phyloP scores from a whole-genome alignment of 1,140 invertebrate genomes.

The Drosophila burlai region DNA sequence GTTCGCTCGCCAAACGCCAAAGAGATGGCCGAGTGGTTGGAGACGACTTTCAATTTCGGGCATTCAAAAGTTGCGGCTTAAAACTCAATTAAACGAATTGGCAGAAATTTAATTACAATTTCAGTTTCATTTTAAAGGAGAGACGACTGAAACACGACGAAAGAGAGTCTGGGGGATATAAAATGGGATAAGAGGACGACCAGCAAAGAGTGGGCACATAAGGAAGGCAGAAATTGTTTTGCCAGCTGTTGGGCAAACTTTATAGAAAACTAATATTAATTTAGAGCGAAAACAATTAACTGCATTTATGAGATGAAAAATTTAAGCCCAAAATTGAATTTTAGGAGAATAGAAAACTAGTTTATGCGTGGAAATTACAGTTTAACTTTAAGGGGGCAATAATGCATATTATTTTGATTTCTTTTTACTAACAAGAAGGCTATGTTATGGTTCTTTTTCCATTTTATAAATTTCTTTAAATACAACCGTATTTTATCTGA shows the following conservation, averaged over 20 bases:
- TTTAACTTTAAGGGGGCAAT: too few relatives aligned
- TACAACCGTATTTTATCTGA: too few relatives aligned
- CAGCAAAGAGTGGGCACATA: background rate
- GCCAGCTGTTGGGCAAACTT: slow-evolving; percentile 52
- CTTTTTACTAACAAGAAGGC: too few relatives aligned
- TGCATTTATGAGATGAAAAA: slow-evolving; percentile 15
- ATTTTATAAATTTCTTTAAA: too few relatives aligned
- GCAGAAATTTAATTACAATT: slow-evolving; percentile 79
- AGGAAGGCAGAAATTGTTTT: slow-evolving; percentile 19
- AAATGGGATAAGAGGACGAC: background rate
- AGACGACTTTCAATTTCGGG: slow-evolving; percentile 61
- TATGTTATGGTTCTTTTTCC: too few relatives aligned
- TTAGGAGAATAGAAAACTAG: too few relatives aligned
- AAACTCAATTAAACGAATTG: slow-evolving; percentile 82
- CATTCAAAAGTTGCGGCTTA: slow-evolving; percentile 70
- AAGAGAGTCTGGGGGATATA: background rate
- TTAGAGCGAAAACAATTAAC: slow-evolving; percentile 56
- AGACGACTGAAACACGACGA: background rate
- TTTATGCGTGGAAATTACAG: too few relatives aligned
- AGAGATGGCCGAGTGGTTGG: slow-evolving; percentile 3
- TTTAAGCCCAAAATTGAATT: too few relatives aligned
- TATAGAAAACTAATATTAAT: slow-evolving; percentile 55
- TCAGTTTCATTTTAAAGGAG: slow-evolving; percentile 42
- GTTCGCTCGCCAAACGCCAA: slow-evolving; percentile 4
- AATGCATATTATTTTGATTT: too few relatives aligned